Conservation (phyloP, 2,797 vertebrate genomes). For the Meda fulgida region DNA sequence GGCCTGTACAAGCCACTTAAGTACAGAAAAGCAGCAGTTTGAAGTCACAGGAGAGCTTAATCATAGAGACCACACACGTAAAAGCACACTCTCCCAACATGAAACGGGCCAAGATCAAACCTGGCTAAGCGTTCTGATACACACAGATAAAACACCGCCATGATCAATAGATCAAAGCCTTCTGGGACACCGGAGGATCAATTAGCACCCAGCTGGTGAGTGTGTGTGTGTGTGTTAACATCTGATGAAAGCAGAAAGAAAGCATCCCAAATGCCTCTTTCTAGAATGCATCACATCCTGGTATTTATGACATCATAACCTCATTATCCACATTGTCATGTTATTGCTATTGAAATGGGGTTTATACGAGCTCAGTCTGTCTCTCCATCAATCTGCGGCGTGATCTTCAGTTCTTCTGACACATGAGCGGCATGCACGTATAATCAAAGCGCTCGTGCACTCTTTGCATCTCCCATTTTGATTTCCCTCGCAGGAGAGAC, state of each 20-base stretch:
- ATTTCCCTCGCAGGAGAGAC: slow-evolving; percentile 33
- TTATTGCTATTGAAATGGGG: slow-evolving; percentile 24
- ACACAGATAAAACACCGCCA: slow-evolving; percentile 44
- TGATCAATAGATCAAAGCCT: slow-evolving; percentile 55
- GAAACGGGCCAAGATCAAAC: slow-evolving; percentile 49
- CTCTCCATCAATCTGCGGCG: slow-evolving; percentile 4
- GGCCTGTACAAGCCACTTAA: background rate
- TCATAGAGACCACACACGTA: slow-evolving; percentile 14
- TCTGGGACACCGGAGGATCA: slow-evolving; percentile 46
- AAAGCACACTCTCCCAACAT: slow-evolving; percentile 19
- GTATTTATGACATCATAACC: slow-evolving; percentile 42
- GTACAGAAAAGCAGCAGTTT: slow-evolving; percentile 4
- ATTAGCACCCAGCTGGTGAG: slow-evolving; percentile 51
- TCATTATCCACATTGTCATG: slow-evolving; percentile 18
- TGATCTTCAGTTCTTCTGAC: slow-evolving; percentile 35
- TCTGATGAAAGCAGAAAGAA: slow-evolving; percentile 37
- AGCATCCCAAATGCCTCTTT: slow-evolving; percentile 9
- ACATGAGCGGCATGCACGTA: background rate
- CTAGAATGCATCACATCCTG: slow-evolving; percentile 33
- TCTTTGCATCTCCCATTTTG: slow-evolving; percentile 41
- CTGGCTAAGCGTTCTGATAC: slow-evolving; percentile 52
- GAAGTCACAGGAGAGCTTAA: slow-evolving; percentile 2
- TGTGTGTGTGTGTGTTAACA: slow-evolving; percentile 9
- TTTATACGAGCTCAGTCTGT: background rate
- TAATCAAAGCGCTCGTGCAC: slow-evolving; percentile 12